Base-by-base conservation (phyloP, 2,888 invertebrate species). In the Ariolimax columbianus region DNA sequence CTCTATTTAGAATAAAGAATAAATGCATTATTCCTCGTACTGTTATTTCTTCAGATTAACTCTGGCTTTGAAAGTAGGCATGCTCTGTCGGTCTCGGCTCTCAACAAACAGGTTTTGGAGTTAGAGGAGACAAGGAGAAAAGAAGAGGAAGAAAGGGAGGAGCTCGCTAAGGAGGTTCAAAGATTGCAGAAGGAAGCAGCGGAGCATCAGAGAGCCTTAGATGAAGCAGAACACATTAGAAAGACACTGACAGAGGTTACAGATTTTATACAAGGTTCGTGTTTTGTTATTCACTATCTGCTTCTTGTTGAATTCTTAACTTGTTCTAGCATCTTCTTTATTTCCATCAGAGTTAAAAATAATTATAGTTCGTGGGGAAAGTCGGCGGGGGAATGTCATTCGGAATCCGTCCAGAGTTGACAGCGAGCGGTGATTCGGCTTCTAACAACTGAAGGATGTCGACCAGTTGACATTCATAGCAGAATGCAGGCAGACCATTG, bases 131-230 rank as follows among this genome's bases (percentile, higher is more conserved):
- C 88, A 85, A 89, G 90, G 82, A 86, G 88, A 23, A 51, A 86
- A 19, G 90, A 91, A 72, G 88, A 89, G 36, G n/a, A 86, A 23
- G 86, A 88, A 63, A 89, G 91, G 47, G 84, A 89, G 77, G 88
- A 89, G 66, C 85, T 91, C n/a, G 88, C 89, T 19, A 79, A 86
- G n/a, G 90, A 91, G 86, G 86, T 91, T 40, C 87, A 88, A 75
- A 86, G 88, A 33, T 86, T 91, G 9, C 88, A 89, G 11, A 73
- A 77, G 43, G 82, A 86, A 40, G 81, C 84, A 47, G 63, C 72
- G 47, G 84, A 82, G 38, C 83, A 70, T 26, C 78, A 87, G 68
- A 68, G 36, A 63, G 47, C 75, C 17, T 40, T 84, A 23, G 63
- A 81, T 0, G 81, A 75, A 40, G 70, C 77, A 36, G 85, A 85